These are phyloP conservation scores for Phylloscopus collybita DNA, from an alignment of 2,797 vertebrate genomes.

Conservation along the genomic window DNA sequence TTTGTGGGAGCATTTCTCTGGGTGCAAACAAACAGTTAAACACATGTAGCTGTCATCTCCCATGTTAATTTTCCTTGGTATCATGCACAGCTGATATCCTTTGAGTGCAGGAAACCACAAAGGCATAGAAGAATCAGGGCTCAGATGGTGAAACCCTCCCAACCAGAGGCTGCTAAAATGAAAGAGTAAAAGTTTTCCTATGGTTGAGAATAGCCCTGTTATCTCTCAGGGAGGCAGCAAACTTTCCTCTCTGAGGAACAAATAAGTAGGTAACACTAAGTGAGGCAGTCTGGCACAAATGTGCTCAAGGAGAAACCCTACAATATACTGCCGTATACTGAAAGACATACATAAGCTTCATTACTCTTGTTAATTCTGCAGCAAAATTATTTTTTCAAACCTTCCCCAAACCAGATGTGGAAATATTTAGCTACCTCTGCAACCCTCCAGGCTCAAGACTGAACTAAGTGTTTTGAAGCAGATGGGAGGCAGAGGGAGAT, in stretches of 20 bases:
- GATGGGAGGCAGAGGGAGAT: conserved; percentile 39
- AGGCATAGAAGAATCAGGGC: background rate
- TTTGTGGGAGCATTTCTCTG: background rate
- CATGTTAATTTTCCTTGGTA: background rate
- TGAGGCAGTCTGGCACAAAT: background rate
- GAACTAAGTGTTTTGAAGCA: conserved; percentile 27
- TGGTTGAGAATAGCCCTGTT: background rate
- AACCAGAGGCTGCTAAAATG: background rate
- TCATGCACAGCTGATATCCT: background rate
- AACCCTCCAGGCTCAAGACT: background rate
- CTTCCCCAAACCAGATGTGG: conserved; percentile 70
- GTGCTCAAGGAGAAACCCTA: accelerated
- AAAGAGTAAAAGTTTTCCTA: background rate
- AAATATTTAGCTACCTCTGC: conserved; percentile 70
- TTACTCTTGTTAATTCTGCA: conserved; percentile 37
- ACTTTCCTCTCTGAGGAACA: conserved; percentile 1
- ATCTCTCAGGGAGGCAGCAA: background rate
- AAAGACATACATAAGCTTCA: conserved; percentile 43
- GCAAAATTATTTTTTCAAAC: conserved; percentile 64
- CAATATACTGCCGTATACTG: background rate
- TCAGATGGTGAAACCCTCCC: conserved; percentile 3
- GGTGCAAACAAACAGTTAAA: conserved; percentile 22
- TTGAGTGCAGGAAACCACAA: background rate
- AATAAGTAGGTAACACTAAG: background rate
- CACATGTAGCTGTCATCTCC: background rate